Percentiles rank a stretch among this genome's conserved stretches.
Conservation (phyloP, 2,888 invertebrate genomes). For the Andrena bucephala region DNA sequence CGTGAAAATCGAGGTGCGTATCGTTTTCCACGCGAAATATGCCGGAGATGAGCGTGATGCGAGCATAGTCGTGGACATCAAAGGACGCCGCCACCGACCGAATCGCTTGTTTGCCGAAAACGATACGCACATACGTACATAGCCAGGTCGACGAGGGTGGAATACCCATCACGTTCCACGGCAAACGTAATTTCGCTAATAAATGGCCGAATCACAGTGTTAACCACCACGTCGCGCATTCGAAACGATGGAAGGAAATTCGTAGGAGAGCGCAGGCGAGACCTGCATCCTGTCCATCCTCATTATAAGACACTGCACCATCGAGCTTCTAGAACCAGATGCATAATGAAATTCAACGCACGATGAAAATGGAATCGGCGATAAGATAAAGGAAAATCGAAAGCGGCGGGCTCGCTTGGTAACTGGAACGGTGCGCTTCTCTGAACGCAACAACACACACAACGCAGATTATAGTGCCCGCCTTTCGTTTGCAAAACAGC, state of each 20-base stretch:
- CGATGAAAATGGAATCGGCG: background rate
- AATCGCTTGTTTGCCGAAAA: constrained; percentile 61
- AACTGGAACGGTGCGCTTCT: constrained; percentile 20
- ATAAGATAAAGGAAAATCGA: constrained; percentile 26
- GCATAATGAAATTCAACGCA: background rate
- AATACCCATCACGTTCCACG: constrained; percentile 22
- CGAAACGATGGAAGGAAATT: constrained; percentile 19
- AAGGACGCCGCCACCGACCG: constrained; percentile 47
- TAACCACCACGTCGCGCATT: constrained; percentile 34
- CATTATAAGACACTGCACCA: background rate
- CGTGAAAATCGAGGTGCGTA: constrained; percentile 27
- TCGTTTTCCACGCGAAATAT: constrained; percentile 58
- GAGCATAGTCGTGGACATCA: constrained; percentile 43
- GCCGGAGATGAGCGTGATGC: constrained; percentile 42
- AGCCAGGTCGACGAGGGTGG: constrained; percentile 32
- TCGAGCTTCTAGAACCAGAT: background rate
- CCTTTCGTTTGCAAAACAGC: constrained; percentile 54
- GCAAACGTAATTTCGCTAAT: constrained; percentile 63
- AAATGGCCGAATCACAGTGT: constrained; percentile 51
- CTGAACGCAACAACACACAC: background rate
- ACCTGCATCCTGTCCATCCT: background rate
- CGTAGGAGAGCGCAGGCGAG: background rate
- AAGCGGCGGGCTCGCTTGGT: background rate
- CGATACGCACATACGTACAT: constrained; percentile 42
- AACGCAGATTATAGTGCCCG: constrained; percentile 42